Percentiles rank a stretch among this genome's conserved stretches.
phyloP scores from a whole-genome alignment of 2,888 invertebrate genomes.

The Pachydiplax longipennis region DNA sequence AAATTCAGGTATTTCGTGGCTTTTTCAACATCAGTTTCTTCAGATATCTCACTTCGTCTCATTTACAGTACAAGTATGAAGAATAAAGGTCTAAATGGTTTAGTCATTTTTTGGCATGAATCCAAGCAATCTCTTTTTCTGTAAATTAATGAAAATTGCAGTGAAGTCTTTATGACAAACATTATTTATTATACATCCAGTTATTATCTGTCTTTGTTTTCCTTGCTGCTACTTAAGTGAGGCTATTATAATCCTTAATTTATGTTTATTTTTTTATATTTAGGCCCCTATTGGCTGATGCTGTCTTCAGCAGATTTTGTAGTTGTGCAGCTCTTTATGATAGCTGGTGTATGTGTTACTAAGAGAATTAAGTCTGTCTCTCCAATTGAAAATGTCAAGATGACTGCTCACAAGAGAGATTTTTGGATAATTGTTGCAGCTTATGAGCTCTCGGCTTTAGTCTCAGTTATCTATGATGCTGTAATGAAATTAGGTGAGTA shows the following conservation, averaged over 20 bases:
- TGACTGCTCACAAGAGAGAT: constrained; percentile 61
- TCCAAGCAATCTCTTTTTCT: too few species aligned
- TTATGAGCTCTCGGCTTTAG: constrained; percentile 62
- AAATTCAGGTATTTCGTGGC: not conserved
- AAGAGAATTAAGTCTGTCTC: constrained; percentile 55
- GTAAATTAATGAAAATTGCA: too few species aligned
- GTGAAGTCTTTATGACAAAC: too few species aligned
- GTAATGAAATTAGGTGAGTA: constrained; percentile 56
- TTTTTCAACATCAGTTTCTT: too few species aligned
- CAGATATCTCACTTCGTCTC: too few species aligned
- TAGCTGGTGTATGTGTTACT: constrained; percentile 62
- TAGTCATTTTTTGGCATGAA: too few species aligned
- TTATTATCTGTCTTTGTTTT: too few species aligned
- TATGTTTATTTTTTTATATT: constrained; percentile 48
- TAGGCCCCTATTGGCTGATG: constrained; percentile 64
- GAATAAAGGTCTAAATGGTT: too few species aligned
- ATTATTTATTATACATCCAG: too few species aligned
- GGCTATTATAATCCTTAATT: too few species aligned
- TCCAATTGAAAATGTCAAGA: constrained; percentile 54
- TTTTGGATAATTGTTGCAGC: constrained; percentile 62
- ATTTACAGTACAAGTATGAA: too few species aligned
- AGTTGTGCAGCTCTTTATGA: constrained; percentile 61
- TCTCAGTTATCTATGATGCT: constrained; percentile 56
- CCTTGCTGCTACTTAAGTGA: too few species aligned
- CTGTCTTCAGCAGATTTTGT: constrained; percentile 62